Evolutionary conservation across 2,888 invertebrate species (phyloP), one percentile per base, ranked within the genome.

Genomic region (Steinernema scapterisci): DNA sequence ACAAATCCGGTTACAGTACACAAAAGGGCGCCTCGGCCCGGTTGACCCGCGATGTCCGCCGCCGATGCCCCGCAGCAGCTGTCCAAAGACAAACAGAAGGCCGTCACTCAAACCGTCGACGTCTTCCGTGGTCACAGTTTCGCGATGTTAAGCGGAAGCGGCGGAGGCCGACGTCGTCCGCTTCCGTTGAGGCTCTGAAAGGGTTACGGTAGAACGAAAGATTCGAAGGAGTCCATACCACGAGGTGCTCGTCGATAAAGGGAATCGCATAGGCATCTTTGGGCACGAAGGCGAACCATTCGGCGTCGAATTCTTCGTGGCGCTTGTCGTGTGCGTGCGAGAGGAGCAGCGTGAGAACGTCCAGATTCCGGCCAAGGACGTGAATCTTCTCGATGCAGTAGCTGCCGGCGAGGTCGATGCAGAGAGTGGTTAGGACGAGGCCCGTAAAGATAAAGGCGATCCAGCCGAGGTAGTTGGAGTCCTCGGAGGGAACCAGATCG

Each of bases 391-490:
- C 79, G 51, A 85, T 85, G 38, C 81, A 80, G 1, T 82, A 80
- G 0, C 83, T 82, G 16, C 85, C 85, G 23, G 79, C 76, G 56
- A 84, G 80, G 70, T 84, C 83, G 25, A 81, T 81, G 21, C 81
- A 80, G 23, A 82, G 74, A 16, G 82, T 82, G 19, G 78, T 80
- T 21, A 83, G 75, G 31, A 85, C 82, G 16, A 87, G 79, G 9
- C 87, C 87, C 56, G 82, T 79, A 71, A 87, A 84, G 45, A 87
- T 83, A 76, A 86, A 87, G 13, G 81, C 72, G 70, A 87, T 87
- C 63, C 85, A 86, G 13, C 81, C 80, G 16, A 78, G 72, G 78
- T 84, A 80, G 73, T 72, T 48, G 3, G 31, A 70, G 23, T 82
- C 83, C 51, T 75, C 78, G 16, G 80, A 77, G 13, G 85, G 85